A percentile compares a stretch with the other conserved stretches of the same genome.
Conservation (phyloP, 2,797 vertebrate species). For the Acropternis orthonyx region DNA sequence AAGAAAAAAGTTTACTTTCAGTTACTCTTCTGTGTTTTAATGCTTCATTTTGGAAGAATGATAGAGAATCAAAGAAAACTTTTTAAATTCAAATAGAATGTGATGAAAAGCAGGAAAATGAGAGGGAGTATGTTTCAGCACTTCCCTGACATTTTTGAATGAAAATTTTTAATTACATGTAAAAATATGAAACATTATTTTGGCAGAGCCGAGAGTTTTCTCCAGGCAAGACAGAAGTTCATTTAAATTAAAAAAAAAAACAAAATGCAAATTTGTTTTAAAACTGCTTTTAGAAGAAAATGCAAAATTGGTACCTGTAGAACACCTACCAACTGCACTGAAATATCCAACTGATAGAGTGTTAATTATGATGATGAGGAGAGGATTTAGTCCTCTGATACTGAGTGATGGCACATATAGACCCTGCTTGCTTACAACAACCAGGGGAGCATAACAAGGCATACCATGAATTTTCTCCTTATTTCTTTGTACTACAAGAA, state of each 20-base stretch:
- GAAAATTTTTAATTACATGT: constrained; percentile 3
- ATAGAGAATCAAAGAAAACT: neutral
- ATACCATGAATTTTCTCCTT: rapidly evolving
- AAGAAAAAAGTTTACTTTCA: neutral
- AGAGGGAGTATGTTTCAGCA: neutral
- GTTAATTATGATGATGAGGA: neutral
- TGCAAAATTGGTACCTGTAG: neutral
- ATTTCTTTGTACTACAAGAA: neutral
- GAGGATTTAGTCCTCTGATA: neutral
- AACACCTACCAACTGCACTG: neutral
- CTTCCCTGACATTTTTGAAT: neutral
- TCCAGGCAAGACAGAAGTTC: neutral
- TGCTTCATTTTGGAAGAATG: neutral
- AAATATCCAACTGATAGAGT: neutral
- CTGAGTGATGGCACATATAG: neutral
- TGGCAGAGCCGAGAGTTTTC: neutral
- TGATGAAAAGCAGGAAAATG: neutral
- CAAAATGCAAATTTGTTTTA: neutral
- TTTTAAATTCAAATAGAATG: neutral
- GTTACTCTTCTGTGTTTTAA: neutral
- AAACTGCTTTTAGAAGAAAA: neutral
- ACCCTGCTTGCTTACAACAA: neutral
- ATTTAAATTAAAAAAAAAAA: neutral
- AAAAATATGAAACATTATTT: neutral
- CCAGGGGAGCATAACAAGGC: neutral